Percentiles rank a stretch among this genome's conserved stretches.
Conservation (phyloP, 2,797 vertebrate species). For the Pipistrellus pygmaeus region DNA sequence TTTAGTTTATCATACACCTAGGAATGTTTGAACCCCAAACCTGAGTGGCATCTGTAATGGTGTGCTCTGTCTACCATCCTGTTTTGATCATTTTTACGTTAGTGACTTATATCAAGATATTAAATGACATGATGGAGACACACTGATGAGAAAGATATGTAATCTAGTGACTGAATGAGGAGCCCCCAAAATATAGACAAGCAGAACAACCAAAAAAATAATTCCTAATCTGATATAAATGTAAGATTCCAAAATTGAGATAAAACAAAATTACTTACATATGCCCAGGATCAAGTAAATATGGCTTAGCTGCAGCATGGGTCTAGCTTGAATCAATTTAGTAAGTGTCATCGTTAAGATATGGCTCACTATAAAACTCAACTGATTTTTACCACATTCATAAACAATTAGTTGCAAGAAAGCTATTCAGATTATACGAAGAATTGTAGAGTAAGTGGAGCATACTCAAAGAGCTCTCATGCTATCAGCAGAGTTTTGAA, state of each 20-base stretch:
- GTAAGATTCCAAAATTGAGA: not conserved
- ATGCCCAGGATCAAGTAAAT: not conserved
- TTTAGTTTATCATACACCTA: not conserved
- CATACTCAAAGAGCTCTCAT: not conserved
- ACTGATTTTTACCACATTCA: not conserved
- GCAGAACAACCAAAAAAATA: not conserved
- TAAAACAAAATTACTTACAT: not conserved
- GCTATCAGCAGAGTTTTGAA: not conserved
- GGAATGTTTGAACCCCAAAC: not conserved
- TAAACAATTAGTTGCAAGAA: slow-evolving; percentile 20
- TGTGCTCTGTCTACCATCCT: not conserved
- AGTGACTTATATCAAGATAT: not conserved
- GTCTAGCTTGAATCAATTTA: not conserved
- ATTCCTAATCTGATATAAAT: not conserved
- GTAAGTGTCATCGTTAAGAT: not conserved
- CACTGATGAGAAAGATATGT: not conserved
- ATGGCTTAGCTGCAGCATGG: not conserved
- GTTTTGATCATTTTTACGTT: not conserved
- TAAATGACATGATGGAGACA: not conserved
- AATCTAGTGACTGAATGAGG: not conserved
- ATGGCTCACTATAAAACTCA: not conserved
- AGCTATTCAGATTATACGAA: not conserved
- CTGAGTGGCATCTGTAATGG: not conserved
- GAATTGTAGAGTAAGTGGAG: not conserved
- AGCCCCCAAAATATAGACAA: not conserved